These are phyloP conservation scores for Aptenodytes forsteri DNA, from an alignment of 2,113 vertebrate genomes.

Conservation along the genomic window DNA sequence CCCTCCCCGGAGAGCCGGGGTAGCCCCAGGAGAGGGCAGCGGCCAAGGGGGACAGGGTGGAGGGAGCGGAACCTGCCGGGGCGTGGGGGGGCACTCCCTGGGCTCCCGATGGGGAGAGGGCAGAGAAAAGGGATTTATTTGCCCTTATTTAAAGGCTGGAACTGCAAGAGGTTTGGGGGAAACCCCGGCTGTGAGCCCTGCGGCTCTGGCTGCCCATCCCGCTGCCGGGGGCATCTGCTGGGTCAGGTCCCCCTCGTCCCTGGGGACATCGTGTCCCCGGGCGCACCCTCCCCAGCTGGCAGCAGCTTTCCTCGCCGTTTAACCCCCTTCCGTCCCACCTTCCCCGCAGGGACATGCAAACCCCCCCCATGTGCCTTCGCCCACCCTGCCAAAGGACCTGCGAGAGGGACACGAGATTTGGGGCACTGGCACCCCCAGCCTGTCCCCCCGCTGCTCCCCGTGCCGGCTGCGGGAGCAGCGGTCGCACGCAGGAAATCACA, in stretches of 20 bases:
- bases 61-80: rapidly evolving
- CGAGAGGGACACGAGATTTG: rapidly evolving
- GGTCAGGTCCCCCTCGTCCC: not conserved
- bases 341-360: rapidly evolving
- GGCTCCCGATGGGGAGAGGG: not conserved
- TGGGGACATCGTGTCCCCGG: not conserved
- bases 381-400: not conserved
- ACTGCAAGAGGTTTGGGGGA: not conserved
- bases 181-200: not conserved
- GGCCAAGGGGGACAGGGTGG: rapidly evolving
- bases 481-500: not conserved
- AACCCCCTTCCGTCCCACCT: not conserved
- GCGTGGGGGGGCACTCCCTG: not conserved
- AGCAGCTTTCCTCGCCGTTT: not conserved
- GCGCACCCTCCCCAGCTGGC: not conserved
- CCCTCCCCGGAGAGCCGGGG: not conserved
- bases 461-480: rapidly evolving
- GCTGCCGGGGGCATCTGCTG: not conserved
- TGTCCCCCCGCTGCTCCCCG: not conserved
- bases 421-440: not conserved
- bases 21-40: not conserved
- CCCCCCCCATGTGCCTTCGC: not conserved
- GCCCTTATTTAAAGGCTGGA: not conserved
- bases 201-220: rapidly evolving
- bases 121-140: not conserved